Conservation (phyloP, 2,797 vertebrate species). For the Arnoldichthys spilopterus region DNA sequence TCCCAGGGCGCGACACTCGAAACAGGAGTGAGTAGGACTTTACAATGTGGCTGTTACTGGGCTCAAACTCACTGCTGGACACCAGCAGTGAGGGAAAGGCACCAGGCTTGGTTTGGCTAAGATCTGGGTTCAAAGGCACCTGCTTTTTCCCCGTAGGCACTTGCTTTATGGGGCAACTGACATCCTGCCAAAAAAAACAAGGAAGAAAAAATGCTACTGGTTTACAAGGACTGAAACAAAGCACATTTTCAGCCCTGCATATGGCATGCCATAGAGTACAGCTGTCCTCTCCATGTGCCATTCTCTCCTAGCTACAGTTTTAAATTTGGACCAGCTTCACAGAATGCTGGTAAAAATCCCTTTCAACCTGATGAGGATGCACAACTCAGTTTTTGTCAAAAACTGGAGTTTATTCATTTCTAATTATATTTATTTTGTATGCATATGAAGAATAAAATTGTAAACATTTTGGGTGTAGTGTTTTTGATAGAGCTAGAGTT, state of each 20-base stretch:
- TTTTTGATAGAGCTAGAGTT: too few relatives aligned
- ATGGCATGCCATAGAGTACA: too few relatives aligned
- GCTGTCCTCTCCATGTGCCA: too few relatives aligned
- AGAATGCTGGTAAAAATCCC: too few relatives aligned
- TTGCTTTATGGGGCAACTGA: constrained; percentile 98
- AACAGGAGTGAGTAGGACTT: constrained; percentile 98
- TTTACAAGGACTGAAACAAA: background rate
- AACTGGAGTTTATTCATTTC: too few relatives aligned
- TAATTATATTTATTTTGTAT: too few relatives aligned
- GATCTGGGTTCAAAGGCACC: constrained; percentile 99
- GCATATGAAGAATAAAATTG: too few relatives aligned
- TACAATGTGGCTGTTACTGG: constrained; percentile 99
- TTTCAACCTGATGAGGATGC: too few relatives aligned
- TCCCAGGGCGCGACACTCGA: constrained; percentile 92
- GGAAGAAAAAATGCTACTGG: background rate
- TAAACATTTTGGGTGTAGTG: too few relatives aligned
- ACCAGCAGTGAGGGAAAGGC: constrained; percentile 94
- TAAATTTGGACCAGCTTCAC: background rate
- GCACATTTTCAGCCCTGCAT: too few relatives aligned
- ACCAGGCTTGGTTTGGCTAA: constrained; percentile 94
- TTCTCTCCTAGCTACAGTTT: background rate
- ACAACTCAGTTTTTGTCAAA: too few relatives aligned
- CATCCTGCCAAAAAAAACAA: constrained; percentile 83
- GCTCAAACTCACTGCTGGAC: constrained; percentile 98
- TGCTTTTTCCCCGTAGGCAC: constrained; percentile 99